Base-by-base conservation (phyloP, 1,140 invertebrate genomes). In the Drosophila insularis region DNA sequence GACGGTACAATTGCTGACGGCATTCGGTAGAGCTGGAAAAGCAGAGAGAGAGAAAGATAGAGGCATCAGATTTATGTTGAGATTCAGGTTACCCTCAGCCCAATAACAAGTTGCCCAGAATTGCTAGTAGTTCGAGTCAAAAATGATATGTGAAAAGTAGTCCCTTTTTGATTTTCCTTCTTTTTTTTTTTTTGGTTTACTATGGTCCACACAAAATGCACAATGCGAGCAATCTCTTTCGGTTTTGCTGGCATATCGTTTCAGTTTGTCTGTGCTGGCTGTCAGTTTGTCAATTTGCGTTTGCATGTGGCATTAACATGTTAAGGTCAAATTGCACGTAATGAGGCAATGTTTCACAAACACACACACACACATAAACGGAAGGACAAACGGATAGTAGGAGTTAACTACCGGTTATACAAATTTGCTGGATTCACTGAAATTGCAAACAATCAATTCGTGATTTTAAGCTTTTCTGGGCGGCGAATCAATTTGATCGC, bases 1-100 rank as follows among this genome's bases (percentile, higher is more conserved):
- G 63, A 96, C 92, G 14, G 94, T 94, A 86, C 95, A 96, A 91
- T 96, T 96, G 67, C 93, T 94, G 27, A 96, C 95, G 23, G 94
- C 93, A 81, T 94, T 95, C 55, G 95, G 95, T 91, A 95, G 94
- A 23, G 94, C 95, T 95, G 35, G 11, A 37, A 37, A n/a, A 37
- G 11, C 11, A 23, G 37, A 40, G 58, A 21, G 43, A 37, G 21
- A 54, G 31, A 27, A 4, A 13, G 56, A 60, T 2, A 4, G 53
- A 27, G 35, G 37, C 68, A 73, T 78, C 73, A 75, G 73, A 75
- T 75, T 84, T 84, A 84, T 74, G 73, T 68, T 68, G 39, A 53
- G 14, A 17, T 43, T 46, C 74, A 69, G 70, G 64, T 68, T 71
- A 54, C 63, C 32, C 74, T 27, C 70, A 85, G 66, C 61, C 74